A percentile compares a stretch with the other conserved stretches of the same genome.
Conservation (phyloP, 2,113 vertebrate species). For the Tichodroma muraria region DNA sequence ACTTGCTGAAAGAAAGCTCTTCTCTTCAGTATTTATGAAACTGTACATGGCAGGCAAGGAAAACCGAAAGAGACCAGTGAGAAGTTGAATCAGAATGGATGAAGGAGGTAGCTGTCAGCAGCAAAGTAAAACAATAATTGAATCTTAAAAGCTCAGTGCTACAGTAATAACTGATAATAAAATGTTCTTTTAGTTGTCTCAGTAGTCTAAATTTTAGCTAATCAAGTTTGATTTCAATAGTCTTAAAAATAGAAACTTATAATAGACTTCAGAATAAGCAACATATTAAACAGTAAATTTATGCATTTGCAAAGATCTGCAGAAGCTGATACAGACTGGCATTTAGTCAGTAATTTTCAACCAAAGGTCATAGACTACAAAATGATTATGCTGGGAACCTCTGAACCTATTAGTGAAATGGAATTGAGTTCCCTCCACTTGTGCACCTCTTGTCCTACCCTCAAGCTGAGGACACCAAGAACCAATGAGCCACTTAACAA, state of each 20-base stretch:
- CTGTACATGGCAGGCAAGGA: neutral
- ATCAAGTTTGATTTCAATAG: conserved; percentile 50
- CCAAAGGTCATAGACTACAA: neutral
- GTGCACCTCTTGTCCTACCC: neutral
- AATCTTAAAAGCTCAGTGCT: conserved; percentile 39
- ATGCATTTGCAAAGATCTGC: neutral
- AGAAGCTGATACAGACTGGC: neutral
- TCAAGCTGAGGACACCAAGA: neutral
- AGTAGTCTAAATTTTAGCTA: conserved; percentile 31
- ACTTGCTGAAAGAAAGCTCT: neutral
- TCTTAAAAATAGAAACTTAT: conserved; percentile 33
- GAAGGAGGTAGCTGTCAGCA: conserved; percentile 37
- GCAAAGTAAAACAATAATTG: conserved; percentile 40
- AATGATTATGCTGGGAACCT: neutral
- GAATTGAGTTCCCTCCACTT: neutral
- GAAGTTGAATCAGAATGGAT: conserved; percentile 5
- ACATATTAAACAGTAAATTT: neutral
- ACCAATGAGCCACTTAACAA: neutral
- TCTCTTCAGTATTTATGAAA: neutral
- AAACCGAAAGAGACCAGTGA: neutral
- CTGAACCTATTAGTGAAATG: neutral
- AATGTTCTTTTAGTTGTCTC: conserved; percentile 38
- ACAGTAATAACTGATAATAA: conserved; percentile 45
- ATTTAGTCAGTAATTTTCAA: neutral
- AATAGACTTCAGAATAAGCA: neutral